A percentile compares a stretch with the other conserved stretches of the same genome.
Evolutionary conservation across 2,113 vertebrate species (phyloP).

Genomic region (Hydrolagus affinis): DNA sequence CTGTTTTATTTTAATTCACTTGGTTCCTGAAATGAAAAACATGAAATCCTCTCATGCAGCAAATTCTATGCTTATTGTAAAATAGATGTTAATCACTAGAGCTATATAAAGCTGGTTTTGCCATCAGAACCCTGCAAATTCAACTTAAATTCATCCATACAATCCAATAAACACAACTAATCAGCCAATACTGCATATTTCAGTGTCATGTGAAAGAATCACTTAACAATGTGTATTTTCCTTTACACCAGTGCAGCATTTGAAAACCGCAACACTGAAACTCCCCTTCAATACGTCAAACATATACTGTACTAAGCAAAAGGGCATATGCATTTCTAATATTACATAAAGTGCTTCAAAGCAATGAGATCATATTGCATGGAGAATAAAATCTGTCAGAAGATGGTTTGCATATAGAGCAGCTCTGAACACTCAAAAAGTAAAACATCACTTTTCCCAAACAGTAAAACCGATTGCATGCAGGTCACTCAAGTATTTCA

Average conservation of each 20-base stretch:
- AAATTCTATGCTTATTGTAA: too few relatives aligned
- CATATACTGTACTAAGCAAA: conserved; percentile 65
- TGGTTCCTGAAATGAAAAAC: background rate
- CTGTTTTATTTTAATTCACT: too few relatives aligned
- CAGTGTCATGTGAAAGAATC: background rate
- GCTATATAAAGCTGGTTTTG: background rate
- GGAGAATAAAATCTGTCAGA: conserved; percentile 53
- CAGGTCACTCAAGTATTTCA: background rate
- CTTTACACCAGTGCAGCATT: background rate
- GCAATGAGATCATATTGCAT: conserved; percentile 50
- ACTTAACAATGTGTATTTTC: background rate
- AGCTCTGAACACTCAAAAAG: conserved; percentile 50
- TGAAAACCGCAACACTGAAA: conserved; percentile 53
- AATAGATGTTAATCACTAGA: background rate
- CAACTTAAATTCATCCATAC: background rate
- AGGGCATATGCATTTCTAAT: conserved; percentile 68
- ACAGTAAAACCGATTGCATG: background rate
- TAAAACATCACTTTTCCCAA: background rate
- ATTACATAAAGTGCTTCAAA: conserved; percentile 72
- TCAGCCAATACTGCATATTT: background rate
- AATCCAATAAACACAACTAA: conserved; percentile 37
- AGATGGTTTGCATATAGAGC: conserved; percentile 50
- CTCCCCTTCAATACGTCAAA: conserved; percentile 60
- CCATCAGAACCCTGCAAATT: background rate
- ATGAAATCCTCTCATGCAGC: background rate